Percentiles rank a stretch among this genome's conserved stretches.
Conservation (phyloP, 2,888 invertebrate genomes). For the Branchellion lobata region DNA sequence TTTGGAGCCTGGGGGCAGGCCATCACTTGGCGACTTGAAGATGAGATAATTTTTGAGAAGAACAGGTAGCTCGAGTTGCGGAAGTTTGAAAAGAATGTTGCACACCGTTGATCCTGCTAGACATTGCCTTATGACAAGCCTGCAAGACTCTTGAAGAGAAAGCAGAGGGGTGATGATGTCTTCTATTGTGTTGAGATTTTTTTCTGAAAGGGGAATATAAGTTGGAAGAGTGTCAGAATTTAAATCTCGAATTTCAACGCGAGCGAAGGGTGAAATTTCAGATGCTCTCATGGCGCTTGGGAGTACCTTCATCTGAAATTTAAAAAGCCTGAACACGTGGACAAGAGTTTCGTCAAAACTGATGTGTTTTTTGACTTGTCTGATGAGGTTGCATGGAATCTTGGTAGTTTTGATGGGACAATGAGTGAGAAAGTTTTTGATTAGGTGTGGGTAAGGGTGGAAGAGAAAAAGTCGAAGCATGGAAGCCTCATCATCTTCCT, state of each 20-base stretch:
- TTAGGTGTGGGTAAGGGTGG: background rate
- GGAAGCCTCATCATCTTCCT: background rate
- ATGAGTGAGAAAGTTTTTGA: background rate
- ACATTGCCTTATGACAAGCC: background rate
- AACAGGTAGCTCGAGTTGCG: background rate
- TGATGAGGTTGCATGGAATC: too few relatives aligned
- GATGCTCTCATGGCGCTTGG: too few relatives aligned
- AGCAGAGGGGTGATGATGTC: too few relatives aligned
- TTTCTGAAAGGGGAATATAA: background rate
- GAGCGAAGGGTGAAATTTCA: too few relatives aligned
- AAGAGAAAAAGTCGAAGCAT: background rate
- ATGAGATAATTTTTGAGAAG: background rate
- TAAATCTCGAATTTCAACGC: too few relatives aligned
- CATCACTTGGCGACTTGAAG: too few relatives aligned
- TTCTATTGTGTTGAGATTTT: background rate
- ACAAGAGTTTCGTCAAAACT: background rate
- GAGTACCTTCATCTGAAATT: too few relatives aligned
- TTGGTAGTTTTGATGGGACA: background rate
- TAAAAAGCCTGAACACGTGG: background rate
- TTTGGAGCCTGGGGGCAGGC: too few relatives aligned
- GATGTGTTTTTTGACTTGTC: too few relatives aligned
- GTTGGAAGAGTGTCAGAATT: background rate
- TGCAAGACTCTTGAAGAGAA: background rate
- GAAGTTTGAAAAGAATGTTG: background rate
- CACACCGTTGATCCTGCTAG: background rate